These are phyloP conservation scores for Monochamus alternatus DNA, from an alignment of 2,888 invertebrate species.

Conservation along the genomic window DNA sequence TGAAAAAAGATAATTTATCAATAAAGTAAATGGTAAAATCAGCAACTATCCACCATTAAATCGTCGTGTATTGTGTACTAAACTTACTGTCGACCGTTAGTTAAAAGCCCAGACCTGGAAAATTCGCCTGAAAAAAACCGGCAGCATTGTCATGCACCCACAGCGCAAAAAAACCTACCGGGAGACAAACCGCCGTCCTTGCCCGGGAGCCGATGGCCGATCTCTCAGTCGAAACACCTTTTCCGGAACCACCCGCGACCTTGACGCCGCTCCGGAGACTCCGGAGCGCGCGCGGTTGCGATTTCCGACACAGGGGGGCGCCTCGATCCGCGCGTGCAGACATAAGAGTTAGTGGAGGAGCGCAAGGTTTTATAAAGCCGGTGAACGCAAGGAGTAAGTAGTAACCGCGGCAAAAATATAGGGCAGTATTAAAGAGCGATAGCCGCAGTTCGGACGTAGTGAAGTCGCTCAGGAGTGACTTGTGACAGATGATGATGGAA, in stretches of 20 bases:
- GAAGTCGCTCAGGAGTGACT: conserved; percentile 47
- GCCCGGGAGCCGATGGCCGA: conserved; percentile 35
- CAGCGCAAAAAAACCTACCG: conserved; percentile 2
- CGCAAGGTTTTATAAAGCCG: conserved; percentile 52
- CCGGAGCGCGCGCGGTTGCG: conserved; percentile 31
- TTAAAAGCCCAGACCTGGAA: conserved; percentile 3
- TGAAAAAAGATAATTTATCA: no score
- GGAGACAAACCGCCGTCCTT: conserved; percentile 30
- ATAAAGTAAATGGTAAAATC: no score
- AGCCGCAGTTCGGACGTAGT: conserved; percentile 40
- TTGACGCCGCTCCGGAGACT: conserved; percentile 42
- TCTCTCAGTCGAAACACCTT: conserved; percentile 35
- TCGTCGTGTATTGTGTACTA: neutral
- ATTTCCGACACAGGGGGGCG: conserved; percentile 42
- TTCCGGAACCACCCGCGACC: conserved; percentile 46
- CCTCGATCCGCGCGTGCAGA: conserved; percentile 28
- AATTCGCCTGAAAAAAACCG: conserved; percentile 22
- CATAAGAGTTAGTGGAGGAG: conserved; percentile 48
- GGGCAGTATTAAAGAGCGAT: conserved; percentile 47
- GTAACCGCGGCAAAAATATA: conserved; percentile 51
- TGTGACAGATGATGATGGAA: conserved; percentile 47
- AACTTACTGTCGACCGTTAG: neutral
- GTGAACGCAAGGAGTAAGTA: conserved; percentile 45
- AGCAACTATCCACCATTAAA: neutral
- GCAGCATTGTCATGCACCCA: conserved; percentile 12